Evolutionary conservation across 2,797 vertebrate genomes (phyloP), one percentile per base, ranked within the genome.

Genomic region (Ataeniobius toweri): DNA sequence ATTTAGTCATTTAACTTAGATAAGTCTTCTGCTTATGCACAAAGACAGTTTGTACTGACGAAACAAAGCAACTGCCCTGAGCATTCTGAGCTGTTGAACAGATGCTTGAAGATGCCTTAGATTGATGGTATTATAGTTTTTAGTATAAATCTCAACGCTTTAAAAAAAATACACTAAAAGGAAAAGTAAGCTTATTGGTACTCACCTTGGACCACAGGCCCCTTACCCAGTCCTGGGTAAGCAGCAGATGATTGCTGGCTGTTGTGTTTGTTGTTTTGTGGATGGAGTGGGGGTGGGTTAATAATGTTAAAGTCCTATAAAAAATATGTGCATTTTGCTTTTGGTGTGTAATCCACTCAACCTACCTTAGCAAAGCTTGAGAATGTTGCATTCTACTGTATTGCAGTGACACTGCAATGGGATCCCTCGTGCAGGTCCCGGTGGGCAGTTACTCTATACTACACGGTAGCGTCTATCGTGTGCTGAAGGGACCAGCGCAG

Each of bases 391-490:
- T 89, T 87, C 76, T 80, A 83, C 90, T 88, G 82, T 91, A 79
- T 89, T 91, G 93, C 94, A 93, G 89, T 90, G 91, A 92, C 84
- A 86, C 91, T 94, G 94, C 92, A 93, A 94, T 92, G 88, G 84
- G 93, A 92, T 92, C 92, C 86, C 85, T 82, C 76, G 50, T 85
- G 85, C 76, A 76, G 86, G 79, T 94, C 92, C 89, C 92, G 71
- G 88, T 86, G 88, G 93, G 83, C 88, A 80, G 91, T 78, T 86
- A 89, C 86, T 87, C 80, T 92, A 92, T 89, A 88, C 85, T 90
- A 84, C 85, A 46, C 58, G 50, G 73, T 79, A 76, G 89, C 82
- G 79, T 81, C 83, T 89, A 56, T 90, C 83, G 88, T 2, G 50
- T 77, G 88, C 89, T 82, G 89, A 89, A 91, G 86, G 80, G 77